Evolutionary conservation across 2,797 vertebrate species (phyloP).

Genomic region (Xenops minutus): DNA sequence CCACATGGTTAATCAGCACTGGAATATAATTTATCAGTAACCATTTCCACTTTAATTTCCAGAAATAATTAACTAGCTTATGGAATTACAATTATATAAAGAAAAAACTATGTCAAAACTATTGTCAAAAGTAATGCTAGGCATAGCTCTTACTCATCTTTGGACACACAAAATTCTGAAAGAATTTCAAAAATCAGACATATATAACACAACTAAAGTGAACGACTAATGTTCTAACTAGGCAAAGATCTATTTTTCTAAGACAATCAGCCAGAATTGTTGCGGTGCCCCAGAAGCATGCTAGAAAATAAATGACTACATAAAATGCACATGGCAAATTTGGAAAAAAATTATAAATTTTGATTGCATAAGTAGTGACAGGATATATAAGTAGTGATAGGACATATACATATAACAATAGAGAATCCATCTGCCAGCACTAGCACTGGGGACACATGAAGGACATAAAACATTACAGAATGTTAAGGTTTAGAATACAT

Average conservation of each 20-base stretch:
- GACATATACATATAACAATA: not conserved
- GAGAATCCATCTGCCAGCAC: not conserved
- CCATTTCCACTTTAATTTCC: not conserved
- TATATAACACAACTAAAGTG: not conserved
- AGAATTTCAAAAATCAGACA: not conserved
- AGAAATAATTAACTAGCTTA: not conserved
- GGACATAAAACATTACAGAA: not conserved
- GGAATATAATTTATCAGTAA: not conserved
- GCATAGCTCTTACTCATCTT: not conserved
- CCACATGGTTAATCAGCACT: not conserved
- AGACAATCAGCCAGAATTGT: not conserved
- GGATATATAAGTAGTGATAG: not conserved
- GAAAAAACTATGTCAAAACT: not conserved
- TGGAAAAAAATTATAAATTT: not conserved
- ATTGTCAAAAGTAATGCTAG: not conserved
- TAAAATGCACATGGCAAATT: not conserved
- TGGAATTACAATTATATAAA: not conserved
- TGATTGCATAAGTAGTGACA: not conserved
- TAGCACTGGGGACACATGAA: not conserved
- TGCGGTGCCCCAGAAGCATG: not conserved
- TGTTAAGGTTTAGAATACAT: not conserved
- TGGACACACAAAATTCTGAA: not conserved
- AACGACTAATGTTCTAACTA: not conserved
- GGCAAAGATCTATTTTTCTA: not conserved
- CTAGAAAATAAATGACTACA: not conserved